A percentile compares a stretch with the other conserved stretches of the same genome.
Evolutionary conservation across 1,140 invertebrate species (phyloP).

Genomic region (Scylla paramamosain): DNA sequence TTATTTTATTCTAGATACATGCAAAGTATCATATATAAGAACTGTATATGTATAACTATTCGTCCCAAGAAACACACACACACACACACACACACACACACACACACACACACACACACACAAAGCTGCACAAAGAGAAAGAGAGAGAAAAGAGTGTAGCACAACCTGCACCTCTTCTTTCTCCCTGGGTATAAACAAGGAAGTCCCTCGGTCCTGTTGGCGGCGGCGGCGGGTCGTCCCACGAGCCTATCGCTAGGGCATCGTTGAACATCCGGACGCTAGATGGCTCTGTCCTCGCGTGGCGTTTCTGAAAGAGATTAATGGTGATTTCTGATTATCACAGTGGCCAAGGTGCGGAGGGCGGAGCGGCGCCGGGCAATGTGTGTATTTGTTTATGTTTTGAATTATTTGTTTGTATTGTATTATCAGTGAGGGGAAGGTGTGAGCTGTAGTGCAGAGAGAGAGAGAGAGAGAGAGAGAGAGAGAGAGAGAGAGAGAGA

Average conservation of each 20-base stretch:
- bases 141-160: too few species aligned
- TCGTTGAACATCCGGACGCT: conserved; percentile 56
- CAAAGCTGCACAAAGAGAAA: too few species aligned
- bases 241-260: conserved; percentile 31
- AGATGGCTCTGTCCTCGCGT: conserved; percentile 70
- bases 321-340: conserved; percentile 66
- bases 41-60: too few species aligned
- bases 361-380: neutral
- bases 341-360: conserved; percentile 9
- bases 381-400: conserved; percentile 24
- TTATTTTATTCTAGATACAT: too few species aligned
- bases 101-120: too few species aligned
- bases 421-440: neutral
- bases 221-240: neutral
- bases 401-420: neutral
- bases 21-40: too few species aligned
- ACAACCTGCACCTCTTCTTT: neutral
- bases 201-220: neutral
- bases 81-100: neutral
- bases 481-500: too few species aligned
- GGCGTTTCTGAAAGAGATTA: conserved; percentile 40
- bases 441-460: too few species aligned
- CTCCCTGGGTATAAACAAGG: neutral
- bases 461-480: too few species aligned
- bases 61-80: neutral